Conservation (phyloP, 2,797 vertebrate species). For the Ptychobarbus kaznakovi region DNA sequence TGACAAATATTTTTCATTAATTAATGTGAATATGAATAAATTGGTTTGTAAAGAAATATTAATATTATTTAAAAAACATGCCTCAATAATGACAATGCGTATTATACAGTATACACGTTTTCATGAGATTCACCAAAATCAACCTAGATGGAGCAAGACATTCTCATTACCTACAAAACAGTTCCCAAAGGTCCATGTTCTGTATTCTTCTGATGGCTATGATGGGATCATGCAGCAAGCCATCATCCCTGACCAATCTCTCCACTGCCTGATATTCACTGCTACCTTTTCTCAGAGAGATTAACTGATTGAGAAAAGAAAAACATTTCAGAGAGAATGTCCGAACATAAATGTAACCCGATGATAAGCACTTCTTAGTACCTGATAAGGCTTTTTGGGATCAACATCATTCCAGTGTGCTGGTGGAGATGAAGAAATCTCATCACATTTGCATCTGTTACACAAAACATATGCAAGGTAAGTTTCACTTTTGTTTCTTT, state of each 20-base stretch:
- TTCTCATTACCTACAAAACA: conserved; percentile 84
- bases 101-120: background rate
- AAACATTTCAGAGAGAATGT: background rate
- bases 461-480: background rate
- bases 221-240: conserved; percentile 73
- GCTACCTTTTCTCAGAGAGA: conserved; percentile 75
- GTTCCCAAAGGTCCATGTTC: conserved; percentile 89
- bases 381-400: conserved; percentile 80
- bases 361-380: conserved; percentile 60
- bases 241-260: conserved; percentile 75
- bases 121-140: background rate
- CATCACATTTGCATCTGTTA: conserved; percentile 49
- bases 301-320: conserved; percentile 72
- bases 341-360: background rate
- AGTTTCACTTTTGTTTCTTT: conserved; percentile 68
- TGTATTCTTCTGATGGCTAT: conserved; percentile 85
- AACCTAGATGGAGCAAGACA: background rate
- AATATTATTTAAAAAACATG: too few relatives aligned
- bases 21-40: background rate
- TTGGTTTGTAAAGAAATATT: background rate
- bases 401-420: conserved; percentile 84
- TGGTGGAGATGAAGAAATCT: conserved; percentile 63
- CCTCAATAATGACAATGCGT: too few relatives aligned
- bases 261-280: conserved; percentile 82
- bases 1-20: background rate